Evolutionary conservation across 2,888 invertebrate species (phyloP).

Genomic region (Rotaria macrura): DNA sequence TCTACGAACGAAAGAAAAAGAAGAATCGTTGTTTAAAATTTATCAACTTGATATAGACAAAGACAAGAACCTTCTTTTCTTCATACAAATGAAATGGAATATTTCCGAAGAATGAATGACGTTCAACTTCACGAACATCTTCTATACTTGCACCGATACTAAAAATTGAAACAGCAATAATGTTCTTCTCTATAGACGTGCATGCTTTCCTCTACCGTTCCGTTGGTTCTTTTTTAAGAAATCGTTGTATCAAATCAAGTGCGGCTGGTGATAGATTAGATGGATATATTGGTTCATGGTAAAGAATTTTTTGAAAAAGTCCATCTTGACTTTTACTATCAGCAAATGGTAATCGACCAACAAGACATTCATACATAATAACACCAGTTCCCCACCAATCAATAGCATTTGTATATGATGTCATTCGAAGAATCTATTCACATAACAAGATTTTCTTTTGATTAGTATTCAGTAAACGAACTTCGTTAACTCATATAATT

Average conservation of each 20-base stretch:
- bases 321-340: slow-evolving; percentile 16
- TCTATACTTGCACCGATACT: slow-evolving; percentile 40
- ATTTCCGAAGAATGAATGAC: slow-evolving; percentile 54
- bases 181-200: neutral
- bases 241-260: neutral
- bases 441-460: too few relatives aligned
- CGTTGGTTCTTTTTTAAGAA: slow-evolving; percentile 29
- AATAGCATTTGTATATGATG: slow-evolving; percentile 54
- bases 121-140: slow-evolving; percentile 54
- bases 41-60: neutral
- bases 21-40: slow-evolving; percentile 51
- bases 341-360: slow-evolving; percentile 52
- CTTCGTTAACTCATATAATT: too few relatives aligned
- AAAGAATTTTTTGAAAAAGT: slow-evolving; percentile 29
- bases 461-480: too few relatives aligned
- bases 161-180: neutral
- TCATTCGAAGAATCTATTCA: slow-evolving; percentile 15
- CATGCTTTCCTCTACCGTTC: neutral
- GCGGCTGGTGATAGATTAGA: neutral
- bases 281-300: slow-evolving; percentile 16
- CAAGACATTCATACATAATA: slow-evolving; percentile 59
- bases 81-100: slow-evolving; percentile 56
- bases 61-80: slow-evolving; percentile 48
- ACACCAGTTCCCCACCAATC: slow-evolving; percentile 61
- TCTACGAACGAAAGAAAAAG: slow-evolving; percentile 55